A percentile compares a stretch with the other conserved stretches of the same genome.
Evolutionary conservation across 2,888 invertebrate species (phyloP).

Genomic region (Ormyrus rosae): DNA sequence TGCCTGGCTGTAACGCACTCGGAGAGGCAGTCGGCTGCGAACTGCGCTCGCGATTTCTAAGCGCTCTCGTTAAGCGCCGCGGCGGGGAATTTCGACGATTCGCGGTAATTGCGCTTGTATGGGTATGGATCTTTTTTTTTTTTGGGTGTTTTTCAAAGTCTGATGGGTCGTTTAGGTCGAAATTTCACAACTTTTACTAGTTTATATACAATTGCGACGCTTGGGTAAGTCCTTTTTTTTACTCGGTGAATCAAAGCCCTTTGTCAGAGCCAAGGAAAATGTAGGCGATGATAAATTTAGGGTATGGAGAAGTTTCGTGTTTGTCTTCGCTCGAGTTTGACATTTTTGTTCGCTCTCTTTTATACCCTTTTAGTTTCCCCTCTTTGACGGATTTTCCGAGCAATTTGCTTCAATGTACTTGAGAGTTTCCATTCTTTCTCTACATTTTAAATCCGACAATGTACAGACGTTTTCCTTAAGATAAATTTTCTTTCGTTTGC

Average conservation of each 20-base stretch:
- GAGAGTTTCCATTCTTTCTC: conserved; percentile 24
- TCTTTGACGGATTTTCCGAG: conserved; percentile 34
- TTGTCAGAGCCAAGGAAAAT: conserved; percentile 4
- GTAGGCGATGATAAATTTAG: conserved; percentile 30
- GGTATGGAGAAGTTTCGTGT: background rate
- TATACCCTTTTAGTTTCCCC: conserved; percentile 1
- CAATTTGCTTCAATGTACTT: conserved; percentile 29
- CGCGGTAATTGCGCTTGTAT: too few relatives aligned
- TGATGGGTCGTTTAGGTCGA: conserved; percentile 1
- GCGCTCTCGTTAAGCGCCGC: too few relatives aligned
- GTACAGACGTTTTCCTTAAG: too few relatives aligned
- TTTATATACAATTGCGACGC: background rate
- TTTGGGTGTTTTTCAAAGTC: background rate
- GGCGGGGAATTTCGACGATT: too few relatives aligned
- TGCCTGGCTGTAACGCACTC: background rate
- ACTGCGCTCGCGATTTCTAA: too few relatives aligned
- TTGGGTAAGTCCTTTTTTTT: too few relatives aligned
- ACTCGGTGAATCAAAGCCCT: background rate
- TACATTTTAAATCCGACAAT: too few relatives aligned
- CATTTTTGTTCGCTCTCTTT: conserved; percentile 5
- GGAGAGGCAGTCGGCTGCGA: background rate
- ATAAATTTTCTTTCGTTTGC: too few relatives aligned
- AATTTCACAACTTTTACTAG: background rate
- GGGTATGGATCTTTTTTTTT: too few relatives aligned
- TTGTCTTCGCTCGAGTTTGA: background rate